phyloP scores from a whole-genome alignment of 2,888 invertebrate species.

The Alviniconcha strummeri region DNA sequence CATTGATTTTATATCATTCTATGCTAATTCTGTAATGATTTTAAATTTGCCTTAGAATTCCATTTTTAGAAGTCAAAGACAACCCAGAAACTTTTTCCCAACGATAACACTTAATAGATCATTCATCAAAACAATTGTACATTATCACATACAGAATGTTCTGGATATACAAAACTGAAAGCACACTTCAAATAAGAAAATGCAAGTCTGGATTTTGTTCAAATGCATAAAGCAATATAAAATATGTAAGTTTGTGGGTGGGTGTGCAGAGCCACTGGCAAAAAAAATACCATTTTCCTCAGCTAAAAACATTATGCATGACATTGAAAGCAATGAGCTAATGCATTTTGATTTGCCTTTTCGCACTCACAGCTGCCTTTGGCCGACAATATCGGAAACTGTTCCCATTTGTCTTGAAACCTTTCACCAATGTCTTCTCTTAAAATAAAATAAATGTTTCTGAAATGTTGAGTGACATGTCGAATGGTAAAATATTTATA shows the following conservation, averaged over 20 bases:
- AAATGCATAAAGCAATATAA: no score
- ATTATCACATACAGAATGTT: no score
- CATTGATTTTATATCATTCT: no score
- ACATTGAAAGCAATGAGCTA: background rate
- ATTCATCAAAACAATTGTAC: no score
- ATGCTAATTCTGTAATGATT: no score
- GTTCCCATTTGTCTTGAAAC: slow-evolving; percentile 1
- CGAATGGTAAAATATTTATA: no score
- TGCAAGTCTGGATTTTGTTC: no score
- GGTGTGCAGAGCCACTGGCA: no score
- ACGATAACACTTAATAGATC: background rate
- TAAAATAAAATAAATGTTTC: slow-evolving; percentile 11
- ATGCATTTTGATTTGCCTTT: background rate
- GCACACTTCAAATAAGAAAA: no score
- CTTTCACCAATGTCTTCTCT: slow-evolving; percentile 25
- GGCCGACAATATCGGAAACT: background rate
- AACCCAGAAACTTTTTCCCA: background rate
- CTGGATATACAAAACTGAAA: no score
- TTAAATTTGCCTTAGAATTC: background rate
- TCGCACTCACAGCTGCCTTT: slow-evolving; percentile 19
- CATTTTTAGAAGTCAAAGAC: no score
- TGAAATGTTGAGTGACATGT: background rate
- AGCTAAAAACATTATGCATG: background rate
- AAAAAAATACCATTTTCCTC: background rate
- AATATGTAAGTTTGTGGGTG: no score